Conservation (phyloP, 2,113 vertebrate species). For the Callaeas wilsoni region DNA sequence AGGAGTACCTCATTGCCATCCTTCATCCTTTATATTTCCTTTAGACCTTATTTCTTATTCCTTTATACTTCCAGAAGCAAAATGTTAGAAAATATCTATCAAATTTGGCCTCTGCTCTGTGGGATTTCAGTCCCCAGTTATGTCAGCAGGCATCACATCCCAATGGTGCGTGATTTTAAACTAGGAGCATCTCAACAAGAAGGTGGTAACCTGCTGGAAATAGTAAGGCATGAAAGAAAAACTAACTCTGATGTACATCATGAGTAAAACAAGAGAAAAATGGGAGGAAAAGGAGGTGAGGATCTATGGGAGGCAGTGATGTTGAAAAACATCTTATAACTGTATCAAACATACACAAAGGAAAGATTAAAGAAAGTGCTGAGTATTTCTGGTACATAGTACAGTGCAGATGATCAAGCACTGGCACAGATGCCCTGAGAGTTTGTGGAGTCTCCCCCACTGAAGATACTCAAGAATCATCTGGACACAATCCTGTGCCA, state of each 20-base stretch:
- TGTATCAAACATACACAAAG: background rate
- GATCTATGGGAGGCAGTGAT: background rate
- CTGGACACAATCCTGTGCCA: background rate
- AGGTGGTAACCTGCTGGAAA: background rate
- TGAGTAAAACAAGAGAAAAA: background rate
- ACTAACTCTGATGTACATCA: background rate
- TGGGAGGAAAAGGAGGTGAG: background rate
- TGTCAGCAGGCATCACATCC: background rate
- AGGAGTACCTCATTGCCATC: background rate
- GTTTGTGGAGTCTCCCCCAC: background rate
- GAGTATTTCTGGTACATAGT: background rate
- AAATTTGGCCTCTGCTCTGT: background rate
- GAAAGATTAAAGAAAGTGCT: background rate
- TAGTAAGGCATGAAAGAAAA: background rate
- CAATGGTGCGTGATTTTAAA: background rate
- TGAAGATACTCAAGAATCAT: background rate
- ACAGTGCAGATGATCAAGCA: background rate
- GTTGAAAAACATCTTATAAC: background rate
- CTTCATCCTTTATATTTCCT: background rate
- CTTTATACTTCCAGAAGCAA: background rate
- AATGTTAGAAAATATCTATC: background rate
- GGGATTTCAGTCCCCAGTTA: background rate
- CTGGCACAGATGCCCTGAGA: background rate
- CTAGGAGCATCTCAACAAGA: background rate
- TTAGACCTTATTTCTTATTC: background rate